Evolutionary conservation across 2,797 vertebrate genomes (phyloP).

Genomic region (Bryconaethiops microstoma): DNA sequence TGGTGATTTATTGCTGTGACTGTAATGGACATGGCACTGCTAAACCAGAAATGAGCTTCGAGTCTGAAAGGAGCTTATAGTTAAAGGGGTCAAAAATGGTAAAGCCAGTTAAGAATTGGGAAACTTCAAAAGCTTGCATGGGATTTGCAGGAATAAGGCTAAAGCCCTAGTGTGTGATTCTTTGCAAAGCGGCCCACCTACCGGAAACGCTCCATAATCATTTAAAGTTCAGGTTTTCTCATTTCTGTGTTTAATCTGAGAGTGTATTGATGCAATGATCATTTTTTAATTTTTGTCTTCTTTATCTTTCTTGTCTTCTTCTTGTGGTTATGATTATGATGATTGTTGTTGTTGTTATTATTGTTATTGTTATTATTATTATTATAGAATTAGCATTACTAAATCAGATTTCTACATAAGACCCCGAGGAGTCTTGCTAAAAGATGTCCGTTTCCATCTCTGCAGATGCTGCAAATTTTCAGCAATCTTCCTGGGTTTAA

Average conservation of each 20-base stretch:
- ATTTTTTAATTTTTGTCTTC: neutral
- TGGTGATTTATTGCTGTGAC: constrained; percentile 5
- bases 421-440: constrained; percentile 1
- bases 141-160: constrained; percentile 38
- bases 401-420: neutral
- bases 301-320: too few species aligned
- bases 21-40: constrained; percentile 4
- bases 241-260: neutral
- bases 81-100: constrained; percentile 34
- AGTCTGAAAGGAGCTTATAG: constrained; percentile 41
- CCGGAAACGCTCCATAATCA: constrained; percentile 16
- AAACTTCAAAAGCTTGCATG: constrained; percentile 39
- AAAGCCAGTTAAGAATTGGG: constrained; percentile 31
- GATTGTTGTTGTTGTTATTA: neutral
- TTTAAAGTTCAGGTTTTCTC: neutral
- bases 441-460: constrained; percentile 37
- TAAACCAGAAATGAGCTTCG: constrained; percentile 34
- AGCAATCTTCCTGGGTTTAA: constrained; percentile 93
- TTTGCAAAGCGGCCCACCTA: neutral
- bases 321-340: too few species aligned
- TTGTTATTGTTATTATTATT: neutral
- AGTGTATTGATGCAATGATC: neutral
- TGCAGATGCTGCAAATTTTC: constrained; percentile 88
- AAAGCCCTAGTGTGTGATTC: constrained; percentile 37
- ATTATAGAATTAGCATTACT: neutral